Evolutionary conservation across 1,140 invertebrate genomes (phyloP), one percentile per base, ranked within the genome.

Genomic region (Solenopsis fugax): DNA sequence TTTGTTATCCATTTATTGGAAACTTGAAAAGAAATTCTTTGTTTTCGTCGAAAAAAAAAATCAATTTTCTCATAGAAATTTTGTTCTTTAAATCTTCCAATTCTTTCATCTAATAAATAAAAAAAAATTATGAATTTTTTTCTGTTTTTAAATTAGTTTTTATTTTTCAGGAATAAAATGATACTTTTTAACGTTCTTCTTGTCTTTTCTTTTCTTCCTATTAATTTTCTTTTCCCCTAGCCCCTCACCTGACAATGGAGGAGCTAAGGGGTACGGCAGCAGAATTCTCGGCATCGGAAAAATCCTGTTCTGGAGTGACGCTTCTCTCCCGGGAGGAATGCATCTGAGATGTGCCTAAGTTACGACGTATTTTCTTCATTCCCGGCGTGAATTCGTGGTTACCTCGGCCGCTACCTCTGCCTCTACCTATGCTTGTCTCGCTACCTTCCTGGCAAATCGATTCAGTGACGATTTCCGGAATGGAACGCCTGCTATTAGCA

Each of bases 361-460:
- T 73, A 10, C 45, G 76, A 13, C 60, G 81, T 7, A 16, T 6
- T 56, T 88, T 90, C 16, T 86, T 90, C 45, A 75, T 34, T 56
- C 29, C 67, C 1, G n/a, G 0, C 0, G 4, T 16, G 21, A 52
- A 18, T 13, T 90, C 56, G 0, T 58, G 64, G 24, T 41, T 69
- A 21, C 48, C 24, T 4, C 10, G 50, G 34, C 56, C 37, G 13
- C 50, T 88, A 16, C 76, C 62, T 21, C 78, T 87, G 21, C 89
- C 90, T n/a, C 69, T 88, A 45, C 89, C 84, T 1, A 88, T 5
- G 37, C 84, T 73, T 48, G 4, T 10, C 2, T 72, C 45, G 9
- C n/a, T 69, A 1, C 18, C 60, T 54, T 91, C 89, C 13, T 86
- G 85, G 16, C 84, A 88, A 6, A 88, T 91, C 0, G 87, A 64